phyloP scores from a whole-genome alignment of 2,113 vertebrate species.

The Vireo altiloquus region DNA sequence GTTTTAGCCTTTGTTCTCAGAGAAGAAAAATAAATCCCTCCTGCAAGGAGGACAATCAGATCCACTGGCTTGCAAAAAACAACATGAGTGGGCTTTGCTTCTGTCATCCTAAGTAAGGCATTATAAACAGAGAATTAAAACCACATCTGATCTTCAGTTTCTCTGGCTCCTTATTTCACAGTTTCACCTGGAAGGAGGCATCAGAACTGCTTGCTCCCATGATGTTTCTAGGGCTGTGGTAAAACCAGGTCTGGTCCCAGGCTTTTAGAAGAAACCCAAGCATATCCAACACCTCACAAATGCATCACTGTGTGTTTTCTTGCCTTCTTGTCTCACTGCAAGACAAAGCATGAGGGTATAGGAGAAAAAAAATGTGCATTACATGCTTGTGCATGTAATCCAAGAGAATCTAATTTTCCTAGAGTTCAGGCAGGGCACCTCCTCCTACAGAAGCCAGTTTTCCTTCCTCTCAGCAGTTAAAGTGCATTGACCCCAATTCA shows the following conservation, averaged over 20 bases:
- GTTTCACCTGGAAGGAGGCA: not conserved
- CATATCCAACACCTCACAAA: not conserved
- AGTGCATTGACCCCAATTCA: not conserved
- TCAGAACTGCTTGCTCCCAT: not conserved
- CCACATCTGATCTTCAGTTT: not conserved
- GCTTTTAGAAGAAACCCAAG: not conserved
- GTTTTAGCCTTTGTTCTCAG: not conserved
- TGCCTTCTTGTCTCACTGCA: not conserved
- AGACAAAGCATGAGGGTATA: not conserved
- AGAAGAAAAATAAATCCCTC: not conserved
- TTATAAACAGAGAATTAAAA: not conserved
- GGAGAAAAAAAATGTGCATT: not conserved
- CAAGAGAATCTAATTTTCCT: not conserved
- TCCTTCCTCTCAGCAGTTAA: not conserved
- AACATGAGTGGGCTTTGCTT: not conserved
- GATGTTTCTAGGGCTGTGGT: not conserved
- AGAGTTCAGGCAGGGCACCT: not conserved
- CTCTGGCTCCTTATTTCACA: not conserved
- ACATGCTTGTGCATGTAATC: not conserved
- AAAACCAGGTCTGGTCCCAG: not conserved
- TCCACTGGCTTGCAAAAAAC: not conserved
- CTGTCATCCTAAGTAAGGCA: not conserved
- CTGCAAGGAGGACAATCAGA: not conserved
- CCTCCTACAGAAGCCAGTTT: not conserved
- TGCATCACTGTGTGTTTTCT: not conserved